Conservation (phyloP, 1,140 invertebrate species). For the Psix sp. region DNA sequence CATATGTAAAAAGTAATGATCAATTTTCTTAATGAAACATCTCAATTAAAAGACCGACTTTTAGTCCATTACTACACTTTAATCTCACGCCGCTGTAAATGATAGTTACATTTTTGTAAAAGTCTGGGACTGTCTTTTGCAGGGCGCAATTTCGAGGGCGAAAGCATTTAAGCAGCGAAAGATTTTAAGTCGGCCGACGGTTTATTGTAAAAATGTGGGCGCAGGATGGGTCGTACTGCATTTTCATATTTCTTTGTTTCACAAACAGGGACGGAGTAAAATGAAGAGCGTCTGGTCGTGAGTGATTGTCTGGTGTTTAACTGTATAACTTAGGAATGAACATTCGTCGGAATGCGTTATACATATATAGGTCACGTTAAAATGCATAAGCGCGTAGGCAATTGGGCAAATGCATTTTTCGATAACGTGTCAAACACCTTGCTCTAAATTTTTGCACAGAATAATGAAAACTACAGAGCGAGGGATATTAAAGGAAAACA, state of each 20-base stretch:
- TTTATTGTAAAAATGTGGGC: conserved; percentile 29
- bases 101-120: conserved; percentile 13
- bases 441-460: too few relatives aligned
- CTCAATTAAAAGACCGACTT: too few relatives aligned
- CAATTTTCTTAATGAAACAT: too few relatives aligned
- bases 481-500: too few relatives aligned
- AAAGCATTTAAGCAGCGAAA: conserved; percentile 17
- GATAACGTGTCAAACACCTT: too few relatives aligned
- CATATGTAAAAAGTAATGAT: too few relatives aligned
- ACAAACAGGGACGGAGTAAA: conserved; percentile 26
- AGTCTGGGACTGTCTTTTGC: conserved; percentile 5
- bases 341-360: conserved; percentile 10
- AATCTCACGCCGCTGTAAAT: conserved; percentile 3
- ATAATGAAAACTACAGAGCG: too few relatives aligned
- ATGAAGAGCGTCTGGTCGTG: conserved; percentile 31
- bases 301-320: conserved; percentile 46
- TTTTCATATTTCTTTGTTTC: conserved; percentile 47
- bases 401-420: conserved; percentile 5
- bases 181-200: conserved; percentile 11
- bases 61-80: too few relatives aligned
- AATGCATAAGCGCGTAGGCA: conserved; percentile 11
- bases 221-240: conserved; percentile 16
- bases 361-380: not conserved
- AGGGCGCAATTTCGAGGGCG: conserved; percentile 13
- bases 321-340: conserved; percentile 33